Base-by-base conservation (phyloP, 2,113 vertebrate species). In the Paradoxurus hermaphroditus region DNA sequence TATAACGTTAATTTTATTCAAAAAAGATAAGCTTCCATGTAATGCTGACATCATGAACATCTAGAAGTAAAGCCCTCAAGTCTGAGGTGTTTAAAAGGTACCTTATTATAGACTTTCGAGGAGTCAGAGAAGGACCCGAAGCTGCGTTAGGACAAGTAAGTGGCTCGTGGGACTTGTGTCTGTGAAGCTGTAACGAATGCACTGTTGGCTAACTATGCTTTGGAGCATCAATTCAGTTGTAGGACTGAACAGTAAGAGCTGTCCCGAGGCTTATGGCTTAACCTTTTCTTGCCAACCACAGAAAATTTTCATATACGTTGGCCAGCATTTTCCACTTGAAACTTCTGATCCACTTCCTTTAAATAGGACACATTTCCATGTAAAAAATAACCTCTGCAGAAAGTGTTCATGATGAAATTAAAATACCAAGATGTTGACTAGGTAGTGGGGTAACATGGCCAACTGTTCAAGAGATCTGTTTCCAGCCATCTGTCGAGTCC, bases 321-420 rank as follows among this genome's bases (percentile, higher is more conserved):
- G 27, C 19, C 51, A 75, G 62, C 82, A 91, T 4, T 94, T 95
- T 82, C 77, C 91, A 86, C 41, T 91, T 94, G 41, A 97, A 97
- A 96, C 86, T 94, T 97, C 77, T 93, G 78, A 96, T 86, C 82
- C 25, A 92, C 93, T 97, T 97, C 77, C 90, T 92, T 46, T 79
- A 31, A 67, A 88, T 25, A 83, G 62, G 72, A 95, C 49, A 67
- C 27, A 75, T 51, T 68, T 81, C 75, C 49, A 41, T 67, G 18
- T 56, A 46, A 97, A 96, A 94, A 96, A 87, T 27, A 93, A 94
- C 62, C 90, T 91, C 94, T 95, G 90, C 92, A 77, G 23, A 94
- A 94, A 95, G 84, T 77, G 90, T 68, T 95, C 78, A 92, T 68
- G 34, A 84, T 25, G 31, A 92, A 95, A 95, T 70, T 70, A 91